Percentiles rank a stretch among this genome's conserved stretches.
phyloP scores from a whole-genome alignment of 2,113 vertebrate genomes.

The Lamprotornis superbus region DNA sequence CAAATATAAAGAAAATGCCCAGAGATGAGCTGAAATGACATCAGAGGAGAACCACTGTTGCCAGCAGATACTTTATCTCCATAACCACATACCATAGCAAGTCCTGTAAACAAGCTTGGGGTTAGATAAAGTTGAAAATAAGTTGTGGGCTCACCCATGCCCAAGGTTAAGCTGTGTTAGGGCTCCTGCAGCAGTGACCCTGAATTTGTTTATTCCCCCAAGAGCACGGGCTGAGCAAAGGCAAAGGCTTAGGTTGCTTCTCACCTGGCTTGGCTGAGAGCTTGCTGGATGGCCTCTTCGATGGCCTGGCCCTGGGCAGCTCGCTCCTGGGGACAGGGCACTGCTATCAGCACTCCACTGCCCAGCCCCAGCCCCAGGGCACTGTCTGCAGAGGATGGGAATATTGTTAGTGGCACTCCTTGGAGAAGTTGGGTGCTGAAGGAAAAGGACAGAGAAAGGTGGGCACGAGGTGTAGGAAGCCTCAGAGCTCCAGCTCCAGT shows the following conservation, averaged over 20 bases:
- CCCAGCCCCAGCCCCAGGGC: constrained; percentile 76
- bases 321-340: constrained; percentile 82
- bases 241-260: background rate
- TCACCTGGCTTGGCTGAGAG: constrained; percentile 81
- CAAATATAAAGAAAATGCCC: background rate
- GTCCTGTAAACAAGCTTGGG: background rate
- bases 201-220: background rate
- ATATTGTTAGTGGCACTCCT: background rate
- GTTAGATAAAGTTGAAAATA: background rate
- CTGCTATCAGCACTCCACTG: constrained; percentile 83
- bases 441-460: background rate
- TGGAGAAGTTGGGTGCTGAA: background rate
- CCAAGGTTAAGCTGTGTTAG: background rate
- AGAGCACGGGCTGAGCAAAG: background rate
- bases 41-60: background rate
- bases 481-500: background rate
- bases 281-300: constrained; percentile 79
- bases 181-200: background rate
- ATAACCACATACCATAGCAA: background rate
- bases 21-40: background rate
- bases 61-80: constrained; percentile 7
- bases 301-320: constrained; percentile 77
- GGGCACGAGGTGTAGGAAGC: background rate
- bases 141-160: background rate
- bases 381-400: constrained; percentile 58